Percentiles rank a stretch among this genome's conserved stretches.
Conservation (phyloP, 2,113 vertebrate species). For the Benitochromis conjunctus region DNA sequence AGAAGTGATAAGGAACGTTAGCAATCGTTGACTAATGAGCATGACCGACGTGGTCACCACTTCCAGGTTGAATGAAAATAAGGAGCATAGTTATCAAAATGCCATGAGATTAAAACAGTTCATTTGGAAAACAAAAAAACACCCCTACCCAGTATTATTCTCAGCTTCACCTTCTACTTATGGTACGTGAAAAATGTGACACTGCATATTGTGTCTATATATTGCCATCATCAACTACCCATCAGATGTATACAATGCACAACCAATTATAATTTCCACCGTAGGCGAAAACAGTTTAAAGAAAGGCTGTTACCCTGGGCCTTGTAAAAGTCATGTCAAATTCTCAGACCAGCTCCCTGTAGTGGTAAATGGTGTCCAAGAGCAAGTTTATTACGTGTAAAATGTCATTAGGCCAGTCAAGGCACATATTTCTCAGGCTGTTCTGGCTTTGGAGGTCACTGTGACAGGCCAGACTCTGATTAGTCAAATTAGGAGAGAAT, state of each 20-base stretch:
- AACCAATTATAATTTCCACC: not conserved
- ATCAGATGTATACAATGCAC: not conserved
- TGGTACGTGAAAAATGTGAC: not conserved
- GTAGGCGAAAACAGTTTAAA: not conserved
- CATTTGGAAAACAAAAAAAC: not conserved
- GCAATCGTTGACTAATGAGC: not conserved
- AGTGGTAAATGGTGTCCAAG: constrained; percentile 48
- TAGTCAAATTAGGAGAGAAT: constrained; percentile 38
- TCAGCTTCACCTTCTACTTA: not conserved
- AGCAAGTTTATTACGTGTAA: constrained; percentile 68
- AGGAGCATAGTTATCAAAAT: not conserved
- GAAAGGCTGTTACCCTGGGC: constrained; percentile 29
- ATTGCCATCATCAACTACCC: not conserved
- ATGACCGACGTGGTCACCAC: not conserved
- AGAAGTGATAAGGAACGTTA: not conserved
- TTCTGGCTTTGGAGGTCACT: constrained; percentile 24
- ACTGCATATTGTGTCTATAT: not conserved
- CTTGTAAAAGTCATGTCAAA: constrained; percentile 62
- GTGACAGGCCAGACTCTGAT: constrained; percentile 45
- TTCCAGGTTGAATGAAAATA: not conserved
- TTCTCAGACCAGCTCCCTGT: constrained; percentile 45
- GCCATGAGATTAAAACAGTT: not conserved
- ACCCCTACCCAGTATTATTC: not conserved
- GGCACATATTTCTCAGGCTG: constrained; percentile 48
- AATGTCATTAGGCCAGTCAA: constrained; percentile 61